Conservation (phyloP, 2,888 invertebrate genomes). For the Eupithecia pulchellata region DNA sequence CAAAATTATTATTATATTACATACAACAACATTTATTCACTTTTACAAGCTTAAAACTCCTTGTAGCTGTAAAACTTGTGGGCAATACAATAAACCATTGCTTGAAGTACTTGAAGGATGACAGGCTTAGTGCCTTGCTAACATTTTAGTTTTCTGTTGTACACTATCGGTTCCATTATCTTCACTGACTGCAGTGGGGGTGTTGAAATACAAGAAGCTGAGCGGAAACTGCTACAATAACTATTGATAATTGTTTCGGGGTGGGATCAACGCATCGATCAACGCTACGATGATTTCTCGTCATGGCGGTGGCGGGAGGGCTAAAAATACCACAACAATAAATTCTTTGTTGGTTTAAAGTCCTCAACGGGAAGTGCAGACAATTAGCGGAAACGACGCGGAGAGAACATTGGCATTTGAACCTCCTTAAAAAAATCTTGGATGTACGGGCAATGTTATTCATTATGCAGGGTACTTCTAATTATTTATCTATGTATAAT, state of each 20-base stretch:
- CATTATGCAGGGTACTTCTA: not conserved
- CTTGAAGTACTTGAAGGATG: too few species aligned
- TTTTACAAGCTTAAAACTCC: too few species aligned
- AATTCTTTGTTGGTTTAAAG: slow-evolving; percentile 20
- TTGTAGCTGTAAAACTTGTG: too few species aligned
- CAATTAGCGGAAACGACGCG: slow-evolving; percentile 1
- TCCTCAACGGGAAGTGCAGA: slow-evolving; percentile 12
- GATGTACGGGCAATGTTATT: not conserved
- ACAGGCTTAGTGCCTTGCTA: too few species aligned
- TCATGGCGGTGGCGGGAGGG: not conserved
- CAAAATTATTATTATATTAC: too few species aligned
- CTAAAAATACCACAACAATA: slow-evolving; percentile 6
- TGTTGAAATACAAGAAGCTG: not conserved
- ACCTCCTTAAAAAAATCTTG: not conserved
- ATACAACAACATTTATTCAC: too few species aligned
- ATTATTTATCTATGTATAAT: not conserved
- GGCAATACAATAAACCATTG: too few species aligned
- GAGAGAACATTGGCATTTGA: not conserved
- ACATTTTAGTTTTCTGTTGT: too few species aligned
- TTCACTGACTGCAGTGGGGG: not conserved
- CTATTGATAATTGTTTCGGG: not conserved
- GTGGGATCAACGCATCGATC: too few species aligned
- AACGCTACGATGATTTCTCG: not conserved
- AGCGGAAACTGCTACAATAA: not conserved
- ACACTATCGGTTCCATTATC: too few species aligned